Evolutionary conservation across 2,113 vertebrate species (phyloP).

Genomic region (Toxostoma redivivum): DNA sequence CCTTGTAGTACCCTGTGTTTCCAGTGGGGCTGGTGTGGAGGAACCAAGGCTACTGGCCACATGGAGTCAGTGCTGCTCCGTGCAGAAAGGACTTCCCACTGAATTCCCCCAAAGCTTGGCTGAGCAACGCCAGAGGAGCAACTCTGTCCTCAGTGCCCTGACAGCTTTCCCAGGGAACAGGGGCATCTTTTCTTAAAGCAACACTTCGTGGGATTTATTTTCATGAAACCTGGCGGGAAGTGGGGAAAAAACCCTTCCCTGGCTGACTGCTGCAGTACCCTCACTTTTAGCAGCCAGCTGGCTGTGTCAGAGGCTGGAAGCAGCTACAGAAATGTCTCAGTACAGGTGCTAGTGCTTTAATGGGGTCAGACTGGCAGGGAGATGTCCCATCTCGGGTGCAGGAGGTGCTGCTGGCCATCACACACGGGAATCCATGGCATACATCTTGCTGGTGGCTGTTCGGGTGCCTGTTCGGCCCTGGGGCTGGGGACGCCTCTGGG

Average conservation of each 20-base stretch:
- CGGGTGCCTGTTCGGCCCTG: neutral
- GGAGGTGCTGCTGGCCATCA: neutral
- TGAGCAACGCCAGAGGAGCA: neutral
- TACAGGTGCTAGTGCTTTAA: neutral
- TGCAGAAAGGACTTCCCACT: neutral
- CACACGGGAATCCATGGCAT: slow-evolving; percentile 64
- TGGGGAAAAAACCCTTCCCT: no score
- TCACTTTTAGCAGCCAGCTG: neutral
- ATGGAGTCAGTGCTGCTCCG: slow-evolving; percentile 1
- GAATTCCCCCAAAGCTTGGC: neutral
- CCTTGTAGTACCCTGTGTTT: neutral
- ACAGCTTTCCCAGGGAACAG: neutral
- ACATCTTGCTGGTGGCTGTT: slow-evolving; percentile 54
- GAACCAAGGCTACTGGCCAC: neutral
- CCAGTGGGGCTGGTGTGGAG: no score
- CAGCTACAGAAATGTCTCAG: neutral
- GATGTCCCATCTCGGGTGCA: rapidly evolving
- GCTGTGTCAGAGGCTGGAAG: neutral
- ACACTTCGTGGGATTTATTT: neutral
- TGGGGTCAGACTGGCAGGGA: neutral
- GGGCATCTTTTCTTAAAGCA: neutral
- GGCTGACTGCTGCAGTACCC: neutral
- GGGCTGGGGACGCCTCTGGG: neutral
- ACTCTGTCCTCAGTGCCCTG: neutral
- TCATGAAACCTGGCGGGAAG: neutral